These are phyloP conservation scores for Urophycis tenuis DNA, from an alignment of 2,797 vertebrate species.

Conservation along the genomic window DNA sequence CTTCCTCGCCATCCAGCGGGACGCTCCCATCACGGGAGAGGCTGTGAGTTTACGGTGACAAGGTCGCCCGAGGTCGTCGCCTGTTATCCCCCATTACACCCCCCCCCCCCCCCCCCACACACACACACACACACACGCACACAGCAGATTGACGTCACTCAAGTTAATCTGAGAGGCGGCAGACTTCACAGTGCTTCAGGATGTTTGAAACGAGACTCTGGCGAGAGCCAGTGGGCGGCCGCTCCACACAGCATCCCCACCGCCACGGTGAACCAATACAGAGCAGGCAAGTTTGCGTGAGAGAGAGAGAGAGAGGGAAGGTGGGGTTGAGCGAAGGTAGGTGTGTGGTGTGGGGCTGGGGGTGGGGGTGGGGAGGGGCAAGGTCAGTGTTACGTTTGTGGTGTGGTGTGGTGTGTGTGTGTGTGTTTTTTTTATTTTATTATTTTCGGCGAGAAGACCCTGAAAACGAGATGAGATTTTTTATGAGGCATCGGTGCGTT, in stretches of 20 bases:
- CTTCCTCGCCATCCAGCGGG: neutral
- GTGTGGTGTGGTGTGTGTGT: neutral
- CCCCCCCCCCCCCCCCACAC: neutral
- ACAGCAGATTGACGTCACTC: neutral
- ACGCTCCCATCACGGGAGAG: neutral
- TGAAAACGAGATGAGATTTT: neutral
- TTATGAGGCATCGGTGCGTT: neutral
- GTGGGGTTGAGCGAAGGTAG: neutral
- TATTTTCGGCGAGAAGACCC: neutral
- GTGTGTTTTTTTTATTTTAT: no score
- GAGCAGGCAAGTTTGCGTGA: neutral
- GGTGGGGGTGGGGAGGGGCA: neutral
- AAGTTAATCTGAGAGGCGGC: no score
- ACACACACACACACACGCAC: no score
- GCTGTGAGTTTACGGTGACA: neutral
- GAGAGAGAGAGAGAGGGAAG: neutral
- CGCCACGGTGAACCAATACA: neutral
- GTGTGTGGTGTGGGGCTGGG: neutral
- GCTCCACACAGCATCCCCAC: neutral
- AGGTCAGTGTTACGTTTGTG: neutral
- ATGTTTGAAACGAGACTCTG: no score
- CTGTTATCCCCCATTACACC: neutral
- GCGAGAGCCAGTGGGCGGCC: no score
- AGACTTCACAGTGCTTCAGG: no score
- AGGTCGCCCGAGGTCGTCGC: constrained; percentile 1